These are phyloP conservation scores for Caenorhabditis imperialis DNA, from an alignment of 2,888 invertebrate species.

Conservation along the genomic window DNA sequence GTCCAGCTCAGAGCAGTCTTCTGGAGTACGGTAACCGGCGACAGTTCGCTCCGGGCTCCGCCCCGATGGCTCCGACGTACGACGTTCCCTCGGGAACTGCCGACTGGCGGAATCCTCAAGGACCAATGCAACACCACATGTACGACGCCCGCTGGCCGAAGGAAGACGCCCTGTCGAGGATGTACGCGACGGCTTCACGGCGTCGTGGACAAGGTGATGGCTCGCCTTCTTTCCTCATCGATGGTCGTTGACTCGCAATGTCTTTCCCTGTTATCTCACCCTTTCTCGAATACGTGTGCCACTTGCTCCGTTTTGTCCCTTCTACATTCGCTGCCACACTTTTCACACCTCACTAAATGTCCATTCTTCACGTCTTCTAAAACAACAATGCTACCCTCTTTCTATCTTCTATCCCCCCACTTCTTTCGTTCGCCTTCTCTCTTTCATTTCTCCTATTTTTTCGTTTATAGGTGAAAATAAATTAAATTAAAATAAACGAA, in stretches of 20 bases:
- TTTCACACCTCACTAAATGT: conserved; percentile 36
- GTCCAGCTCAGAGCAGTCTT: conserved; percentile 66
- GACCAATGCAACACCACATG: conserved; percentile 32
- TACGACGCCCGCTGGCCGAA: conserved; percentile 51
- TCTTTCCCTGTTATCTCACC: conserved; percentile 14
- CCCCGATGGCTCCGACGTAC: conserved; percentile 18
- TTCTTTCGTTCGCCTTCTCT: conserved; percentile 8
- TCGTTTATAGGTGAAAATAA: conserved; percentile 47
- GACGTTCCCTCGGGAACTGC: conserved; percentile 22
- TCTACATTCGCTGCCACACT: conserved; percentile 29
- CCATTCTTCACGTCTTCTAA: conserved; percentile 2
- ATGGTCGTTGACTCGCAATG: conserved; percentile 60
- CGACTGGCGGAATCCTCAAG: conserved; percentile 29
- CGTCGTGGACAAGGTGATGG: conserved; percentile 55
- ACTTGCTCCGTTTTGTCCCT: conserved; percentile 27
- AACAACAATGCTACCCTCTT: background rate
- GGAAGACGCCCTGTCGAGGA: conserved; percentile 64
- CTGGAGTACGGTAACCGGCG: conserved; percentile 74
- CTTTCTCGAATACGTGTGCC: conserved; percentile 39
- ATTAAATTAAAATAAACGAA: conserved; percentile 12
- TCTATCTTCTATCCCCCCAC: background rate
- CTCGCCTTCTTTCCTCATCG: conserved; percentile 62
- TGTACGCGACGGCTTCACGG: conserved; percentile 66
- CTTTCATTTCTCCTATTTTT: conserved; percentile 23
- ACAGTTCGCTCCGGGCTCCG: conserved; percentile 15